Conservation (phyloP, 2,113 vertebrate genomes). For the Perognathus longimembris region DNA sequence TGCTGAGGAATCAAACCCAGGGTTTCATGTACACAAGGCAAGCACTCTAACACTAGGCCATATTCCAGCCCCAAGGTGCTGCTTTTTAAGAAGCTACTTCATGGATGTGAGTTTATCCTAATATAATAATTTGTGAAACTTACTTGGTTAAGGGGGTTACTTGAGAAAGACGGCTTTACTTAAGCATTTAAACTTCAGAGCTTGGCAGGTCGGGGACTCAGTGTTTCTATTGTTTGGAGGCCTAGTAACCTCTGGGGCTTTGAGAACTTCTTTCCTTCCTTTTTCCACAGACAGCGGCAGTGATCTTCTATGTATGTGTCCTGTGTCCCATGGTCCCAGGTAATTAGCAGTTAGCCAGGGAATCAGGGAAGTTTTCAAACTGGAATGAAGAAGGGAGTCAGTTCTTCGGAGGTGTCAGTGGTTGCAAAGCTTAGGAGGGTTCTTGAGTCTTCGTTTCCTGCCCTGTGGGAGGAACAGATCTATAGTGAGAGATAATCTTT, state of each 20-base stretch:
- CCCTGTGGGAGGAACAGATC: background rate
- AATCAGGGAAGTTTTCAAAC: background rate
- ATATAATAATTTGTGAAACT: background rate
- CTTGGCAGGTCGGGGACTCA: background rate
- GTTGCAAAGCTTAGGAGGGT: background rate
- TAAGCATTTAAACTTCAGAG: background rate
- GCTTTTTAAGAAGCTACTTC: background rate
- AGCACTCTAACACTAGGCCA: too few relatives aligned
- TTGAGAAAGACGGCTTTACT: slow-evolving; percentile 17
- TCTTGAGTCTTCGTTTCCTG: background rate
- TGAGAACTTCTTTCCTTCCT: background rate
- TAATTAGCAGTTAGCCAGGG: background rate
- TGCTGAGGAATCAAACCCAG: too few relatives aligned
- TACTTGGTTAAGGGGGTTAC: background rate
- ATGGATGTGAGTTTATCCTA: background rate
- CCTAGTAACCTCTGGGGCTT: background rate
- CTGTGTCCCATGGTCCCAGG: too few relatives aligned
- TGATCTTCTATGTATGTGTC: background rate
- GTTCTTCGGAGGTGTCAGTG: background rate
- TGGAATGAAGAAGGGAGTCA: background rate
- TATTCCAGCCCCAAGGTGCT: background rate
- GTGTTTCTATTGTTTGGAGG: background rate
- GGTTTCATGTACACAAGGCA: too few relatives aligned
- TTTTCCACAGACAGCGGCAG: background rate
- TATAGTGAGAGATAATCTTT: background rate